phyloP scores from a whole-genome alignment of 2,888 invertebrate genomes.

The Thymelicus sylvestris region DNA sequence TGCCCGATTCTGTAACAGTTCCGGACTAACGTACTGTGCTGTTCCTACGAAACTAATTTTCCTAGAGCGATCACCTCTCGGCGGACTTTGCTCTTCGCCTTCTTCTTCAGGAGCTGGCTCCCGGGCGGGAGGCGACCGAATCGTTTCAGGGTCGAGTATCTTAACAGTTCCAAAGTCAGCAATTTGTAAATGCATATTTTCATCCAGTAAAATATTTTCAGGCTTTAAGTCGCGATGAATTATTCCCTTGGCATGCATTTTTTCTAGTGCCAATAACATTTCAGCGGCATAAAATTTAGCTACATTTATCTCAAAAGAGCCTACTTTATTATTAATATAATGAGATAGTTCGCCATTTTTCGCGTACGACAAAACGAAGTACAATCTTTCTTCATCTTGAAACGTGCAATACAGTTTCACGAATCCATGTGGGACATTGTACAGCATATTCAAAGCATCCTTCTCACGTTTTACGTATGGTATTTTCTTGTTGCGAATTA shows the following conservation, averaged over 20 bases:
- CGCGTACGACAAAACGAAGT: conserved; percentile 98
- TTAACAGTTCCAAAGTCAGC: conserved; percentile 99
- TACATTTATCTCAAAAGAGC: conserved; percentile 94
- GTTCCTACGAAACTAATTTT: conserved; percentile 98
- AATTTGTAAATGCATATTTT: conserved; percentile 97
- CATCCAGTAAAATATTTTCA: conserved; percentile 97
- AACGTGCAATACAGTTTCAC: conserved; percentile 98
- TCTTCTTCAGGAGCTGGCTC: conserved; percentile 53
- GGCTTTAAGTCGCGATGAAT: conserved; percentile 99
- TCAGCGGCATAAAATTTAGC: conserved; percentile 98
- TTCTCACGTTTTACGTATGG: conserved; percentile 97
- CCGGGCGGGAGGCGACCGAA: conserved; percentile 48
- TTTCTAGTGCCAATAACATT: conserved; percentile 95
- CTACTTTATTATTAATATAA: conserved; percentile 95
- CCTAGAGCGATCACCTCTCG: conserved; percentile 80
- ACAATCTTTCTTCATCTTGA: conserved; percentile 96
- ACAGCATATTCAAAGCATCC: conserved; percentile 95
- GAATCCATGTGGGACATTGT: conserved; percentile 93
- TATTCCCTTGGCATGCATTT: conserved; percentile 94
- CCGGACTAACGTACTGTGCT: conserved; percentile 99
- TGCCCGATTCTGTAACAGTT: conserved; percentile 93
- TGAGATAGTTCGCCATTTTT: conserved; percentile 97
- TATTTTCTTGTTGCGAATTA: conserved; percentile 96
- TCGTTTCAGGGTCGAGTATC: conserved; percentile 85
- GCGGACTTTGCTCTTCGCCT: conserved; percentile 61